Evolutionary conservation across 1,140 invertebrate genomes (phyloP).

Genomic region (Idris sp.): DNA sequence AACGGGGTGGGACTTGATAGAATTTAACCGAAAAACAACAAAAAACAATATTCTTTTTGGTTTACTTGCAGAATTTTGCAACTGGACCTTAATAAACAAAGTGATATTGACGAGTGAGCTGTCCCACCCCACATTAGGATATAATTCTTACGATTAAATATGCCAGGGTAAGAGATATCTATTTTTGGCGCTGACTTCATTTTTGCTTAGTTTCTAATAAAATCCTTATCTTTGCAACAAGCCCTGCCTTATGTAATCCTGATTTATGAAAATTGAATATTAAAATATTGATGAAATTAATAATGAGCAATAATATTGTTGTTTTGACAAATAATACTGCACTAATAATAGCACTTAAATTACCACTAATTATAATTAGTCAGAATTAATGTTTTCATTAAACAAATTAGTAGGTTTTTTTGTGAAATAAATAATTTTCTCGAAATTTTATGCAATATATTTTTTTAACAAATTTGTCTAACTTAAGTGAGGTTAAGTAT

Average conservation of each 20-base stretch:
- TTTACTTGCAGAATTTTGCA: conserved; percentile 59
- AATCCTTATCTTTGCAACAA: conserved; percentile 18
- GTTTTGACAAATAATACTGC: conserved; percentile 24
- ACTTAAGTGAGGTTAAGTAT: no score
- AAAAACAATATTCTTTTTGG: conserved; percentile 44
- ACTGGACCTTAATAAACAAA: conserved; percentile 48
- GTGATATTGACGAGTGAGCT: conserved; percentile 50
- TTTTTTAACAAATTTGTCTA: no score
- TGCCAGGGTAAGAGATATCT: conserved; percentile 65
- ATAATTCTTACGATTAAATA: conserved; percentile 61
- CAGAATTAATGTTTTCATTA: no score
- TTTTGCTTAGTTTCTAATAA: conserved; percentile 40
- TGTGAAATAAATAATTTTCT: no score
- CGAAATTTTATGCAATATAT: no score
- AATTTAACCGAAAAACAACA: conserved; percentile 34
- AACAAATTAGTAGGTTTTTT: no score
- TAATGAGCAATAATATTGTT: conserved; percentile 5
- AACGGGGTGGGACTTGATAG: conserved; percentile 55
- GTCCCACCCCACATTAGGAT: conserved; percentile 64
- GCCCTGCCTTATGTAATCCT: conserved; percentile 8
- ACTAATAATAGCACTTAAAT: conserved; percentile 27
- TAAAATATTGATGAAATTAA: neutral
- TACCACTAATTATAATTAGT: conserved; percentile 11
- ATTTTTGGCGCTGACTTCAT: conserved; percentile 63
- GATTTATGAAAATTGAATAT: conserved; percentile 2